Conservation (phyloP, 1,140 invertebrate species). For the Polyergus mexicanus region DNA sequence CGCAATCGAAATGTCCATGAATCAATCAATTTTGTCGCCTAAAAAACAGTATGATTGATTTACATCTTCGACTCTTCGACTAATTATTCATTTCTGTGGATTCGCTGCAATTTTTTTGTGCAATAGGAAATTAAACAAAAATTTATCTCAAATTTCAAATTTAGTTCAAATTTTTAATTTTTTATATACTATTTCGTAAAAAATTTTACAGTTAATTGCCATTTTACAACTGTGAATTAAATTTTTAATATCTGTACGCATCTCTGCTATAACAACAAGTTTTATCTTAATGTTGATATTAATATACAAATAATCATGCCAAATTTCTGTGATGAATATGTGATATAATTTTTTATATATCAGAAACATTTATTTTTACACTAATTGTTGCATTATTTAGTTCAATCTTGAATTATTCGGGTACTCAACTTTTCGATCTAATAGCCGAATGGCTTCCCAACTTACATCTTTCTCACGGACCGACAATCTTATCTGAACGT, state of each 20-base stretch:
- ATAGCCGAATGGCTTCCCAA: neutral
- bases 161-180: neutral
- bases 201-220: neutral
- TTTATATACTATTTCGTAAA: neutral
- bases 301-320: neutral
- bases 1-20: neutral
- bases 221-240: constrained; percentile 4
- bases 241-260: neutral
- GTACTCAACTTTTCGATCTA: neutral
- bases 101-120: neutral
- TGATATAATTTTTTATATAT: neutral
- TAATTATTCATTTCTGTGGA: neutral
- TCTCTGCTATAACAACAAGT: neutral
- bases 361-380: neutral
- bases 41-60: constrained; percentile 21
- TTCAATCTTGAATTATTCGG: neutral
- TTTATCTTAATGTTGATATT: neutral
- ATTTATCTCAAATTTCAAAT: too few species aligned
- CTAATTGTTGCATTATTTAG: neutral
- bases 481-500: constrained; percentile 21
- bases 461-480: neutral
- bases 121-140: neutral
- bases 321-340: neutral
- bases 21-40: constrained; percentile 6
- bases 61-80: neutral